Conservation (phyloP, 1,140 invertebrate species). For the Papilio glaucus region DNA sequence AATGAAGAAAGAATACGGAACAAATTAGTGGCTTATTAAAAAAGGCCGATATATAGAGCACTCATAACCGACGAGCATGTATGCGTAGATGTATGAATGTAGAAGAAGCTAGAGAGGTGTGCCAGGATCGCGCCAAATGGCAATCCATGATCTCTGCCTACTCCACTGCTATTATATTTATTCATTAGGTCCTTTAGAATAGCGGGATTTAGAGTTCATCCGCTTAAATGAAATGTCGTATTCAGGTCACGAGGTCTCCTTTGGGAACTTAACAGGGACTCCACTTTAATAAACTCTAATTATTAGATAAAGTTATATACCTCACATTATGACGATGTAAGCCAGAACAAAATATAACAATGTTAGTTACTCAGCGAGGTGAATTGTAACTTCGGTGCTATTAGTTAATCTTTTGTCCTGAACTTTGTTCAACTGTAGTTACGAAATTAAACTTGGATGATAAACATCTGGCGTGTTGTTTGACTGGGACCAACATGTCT, state of each 20-base stretch:
- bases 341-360: background rate
- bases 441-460: constrained; percentile 11
- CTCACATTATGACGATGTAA: background rate
- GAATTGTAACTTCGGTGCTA: constrained; percentile 8
- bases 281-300: background rate
- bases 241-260: background rate
- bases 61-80: too few species aligned
- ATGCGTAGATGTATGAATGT: too few species aligned
- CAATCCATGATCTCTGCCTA: too few species aligned
- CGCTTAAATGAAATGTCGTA: background rate
- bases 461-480: background rate
- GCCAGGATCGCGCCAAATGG: too few species aligned
- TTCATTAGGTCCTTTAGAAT: background rate
- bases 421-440: constrained; percentile 23
- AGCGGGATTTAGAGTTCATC: background rate
- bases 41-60: too few species aligned
- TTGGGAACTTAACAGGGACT: background rate
- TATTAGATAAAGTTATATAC: background rate
- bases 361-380: background rate
- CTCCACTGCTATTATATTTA: too few species aligned
- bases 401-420: constrained; percentile 7
- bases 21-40: too few species aligned
- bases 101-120: too few species aligned
- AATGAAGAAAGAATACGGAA: too few species aligned
- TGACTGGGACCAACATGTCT: background rate